Evolutionary conservation across 2,797 vertebrate genomes (phyloP).

Genomic region (Glossophaga mutica): DNA sequence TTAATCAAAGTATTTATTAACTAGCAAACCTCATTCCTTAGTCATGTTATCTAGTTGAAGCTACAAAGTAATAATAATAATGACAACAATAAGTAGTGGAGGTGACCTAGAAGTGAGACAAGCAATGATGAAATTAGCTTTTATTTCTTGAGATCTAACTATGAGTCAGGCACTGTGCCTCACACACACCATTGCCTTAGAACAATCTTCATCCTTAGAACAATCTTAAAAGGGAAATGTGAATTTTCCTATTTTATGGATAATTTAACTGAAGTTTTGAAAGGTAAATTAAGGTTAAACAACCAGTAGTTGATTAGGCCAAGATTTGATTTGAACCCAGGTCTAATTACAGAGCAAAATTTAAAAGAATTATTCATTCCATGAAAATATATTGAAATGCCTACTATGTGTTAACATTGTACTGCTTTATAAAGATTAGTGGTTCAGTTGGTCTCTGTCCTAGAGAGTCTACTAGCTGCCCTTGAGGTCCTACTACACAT

Average conservation of each 20-base stretch:
- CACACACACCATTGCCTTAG: neutral
- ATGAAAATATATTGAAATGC: slow-evolving; percentile 20
- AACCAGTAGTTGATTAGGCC: neutral
- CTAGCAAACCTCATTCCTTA: slow-evolving; percentile 21
- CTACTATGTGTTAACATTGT: neutral
- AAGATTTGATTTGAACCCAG: slow-evolving; percentile 15
- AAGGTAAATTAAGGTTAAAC: slow-evolving; percentile 14
- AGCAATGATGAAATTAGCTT: neutral
- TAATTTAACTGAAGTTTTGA: slow-evolving; percentile 12
- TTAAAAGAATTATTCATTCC: slow-evolving; percentile 6
- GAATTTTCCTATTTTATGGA: slow-evolving; percentile 21
- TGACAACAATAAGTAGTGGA: neutral
- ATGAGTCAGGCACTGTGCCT: neutral
- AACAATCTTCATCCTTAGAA: neutral
- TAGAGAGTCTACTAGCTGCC: neutral
- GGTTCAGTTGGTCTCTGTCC: neutral
- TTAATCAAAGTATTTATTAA: slow-evolving; percentile 35
- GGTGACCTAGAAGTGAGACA: neutral
- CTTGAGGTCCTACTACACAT: neutral
- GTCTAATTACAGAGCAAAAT: slow-evolving; percentile 25
- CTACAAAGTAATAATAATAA: slow-evolving; percentile 23
- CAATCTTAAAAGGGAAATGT: slow-evolving; percentile 35
- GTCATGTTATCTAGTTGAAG: neutral
- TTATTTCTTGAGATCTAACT: slow-evolving; percentile 5
- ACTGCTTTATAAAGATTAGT: neutral